Evolutionary conservation across 1,140 invertebrate genomes (phyloP).

Genomic region (Mycetomoellerius zeteki): DNA sequence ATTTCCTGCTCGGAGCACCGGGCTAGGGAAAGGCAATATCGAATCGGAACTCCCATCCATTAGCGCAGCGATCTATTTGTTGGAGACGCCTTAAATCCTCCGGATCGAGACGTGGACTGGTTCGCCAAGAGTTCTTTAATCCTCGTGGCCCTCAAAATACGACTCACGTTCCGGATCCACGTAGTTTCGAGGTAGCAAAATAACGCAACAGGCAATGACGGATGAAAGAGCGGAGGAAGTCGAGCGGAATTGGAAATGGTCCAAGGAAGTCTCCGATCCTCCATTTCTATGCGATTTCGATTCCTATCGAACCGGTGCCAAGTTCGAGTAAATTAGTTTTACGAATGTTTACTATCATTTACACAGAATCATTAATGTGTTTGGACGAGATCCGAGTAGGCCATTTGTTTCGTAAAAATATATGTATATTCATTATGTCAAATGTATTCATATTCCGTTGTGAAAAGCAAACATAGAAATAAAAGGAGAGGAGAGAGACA

Average conservation of each 20-base stretch:
- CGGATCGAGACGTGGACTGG: conserved; percentile 68
- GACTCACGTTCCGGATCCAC: conserved; percentile 62
- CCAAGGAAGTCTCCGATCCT: conserved; percentile 55
- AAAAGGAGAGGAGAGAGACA: background rate
- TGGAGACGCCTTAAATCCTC: conserved; percentile 65
- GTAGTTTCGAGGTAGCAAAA: conserved; percentile 61
- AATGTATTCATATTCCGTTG: background rate
- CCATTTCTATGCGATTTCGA: conserved; percentile 47
- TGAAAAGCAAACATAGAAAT: background rate
- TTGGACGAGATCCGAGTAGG: conserved; percentile 44
- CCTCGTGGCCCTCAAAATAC: conserved; percentile 50
- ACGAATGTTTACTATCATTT: conserved; percentile 50
- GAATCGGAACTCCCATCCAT: conserved; percentile 63
- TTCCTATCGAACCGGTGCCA: conserved; percentile 33
- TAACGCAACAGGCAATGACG: conserved; percentile 77
- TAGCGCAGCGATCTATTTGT: conserved; percentile 70
- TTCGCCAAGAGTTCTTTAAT: conserved; percentile 53
- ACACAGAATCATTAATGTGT: conserved; percentile 18
- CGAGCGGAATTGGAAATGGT: conserved; percentile 70
- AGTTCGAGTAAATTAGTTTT: conserved; percentile 52
- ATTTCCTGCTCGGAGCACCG: conserved; percentile 74
- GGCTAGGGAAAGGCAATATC: conserved; percentile 63
- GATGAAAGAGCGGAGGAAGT: conserved; percentile 65
- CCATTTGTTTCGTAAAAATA: background rate
- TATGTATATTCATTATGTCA: background rate